Evolutionary conservation across 2,113 vertebrate species (phyloP), one percentile per base, ranked within the genome.

Genomic region (Ceuthmochares aereus): DNA sequence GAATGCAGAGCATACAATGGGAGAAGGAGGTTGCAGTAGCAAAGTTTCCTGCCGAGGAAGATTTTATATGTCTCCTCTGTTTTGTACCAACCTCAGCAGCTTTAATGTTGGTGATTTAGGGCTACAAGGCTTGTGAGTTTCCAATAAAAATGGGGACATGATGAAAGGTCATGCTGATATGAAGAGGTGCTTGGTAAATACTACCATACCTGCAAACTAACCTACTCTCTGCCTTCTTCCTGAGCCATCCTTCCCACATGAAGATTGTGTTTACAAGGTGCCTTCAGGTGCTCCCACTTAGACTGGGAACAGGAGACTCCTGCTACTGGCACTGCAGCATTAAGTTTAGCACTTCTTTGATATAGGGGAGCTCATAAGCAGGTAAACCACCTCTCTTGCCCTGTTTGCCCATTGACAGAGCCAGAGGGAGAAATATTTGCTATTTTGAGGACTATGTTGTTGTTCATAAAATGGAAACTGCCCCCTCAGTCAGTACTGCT

Each of bases 121-220:
- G 7, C 22, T 79, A 27, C 0, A 4, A 15, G n/a, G 2, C 18
- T 49, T 40, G 36, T 67, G 25, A 47, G 11, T 55, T 80, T 72
- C 45, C 21, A 58, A 4, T 40, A 20, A 40, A 73, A 87, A 32
- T 4, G 2, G 9, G 6, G 9, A 43, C 5, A 16, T 13, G 51
- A 56, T 1, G 0, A 26, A 51, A 6, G 5, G 1, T 40, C 32
- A 56, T 2, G 18, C 5, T 64, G 14, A 37, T 36, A 13, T 77
- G 40, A 6, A 0, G 0, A 73, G 21, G 30, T 70, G 12, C 15
- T 77, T 2, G 2, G 18, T 40, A 45, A 55, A 56, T 29, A 43
- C 23, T 27, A 32, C 22, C 0, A 0, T 26, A 37, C 20, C 25
- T 32, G 34, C 5, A 47, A 18, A 12, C 2, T 1, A 22, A 12